These are phyloP conservation scores for Achroia grisella DNA, from an alignment of 1,140 invertebrate species.

Conservation along the genomic window DNA sequence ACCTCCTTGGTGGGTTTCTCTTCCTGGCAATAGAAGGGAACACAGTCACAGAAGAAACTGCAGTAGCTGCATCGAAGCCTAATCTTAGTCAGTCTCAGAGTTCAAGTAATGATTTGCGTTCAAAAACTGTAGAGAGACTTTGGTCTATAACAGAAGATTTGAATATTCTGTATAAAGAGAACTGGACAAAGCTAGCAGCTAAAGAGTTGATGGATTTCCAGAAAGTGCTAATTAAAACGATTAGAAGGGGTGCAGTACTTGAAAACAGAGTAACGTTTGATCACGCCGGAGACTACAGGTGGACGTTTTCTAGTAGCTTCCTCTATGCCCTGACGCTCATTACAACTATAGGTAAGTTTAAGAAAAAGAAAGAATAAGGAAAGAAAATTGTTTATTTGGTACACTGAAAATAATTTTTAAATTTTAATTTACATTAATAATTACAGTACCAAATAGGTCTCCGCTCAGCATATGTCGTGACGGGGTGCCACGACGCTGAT, in stretches of 20 bases:
- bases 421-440: too few species aligned
- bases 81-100: constrained; percentile 70
- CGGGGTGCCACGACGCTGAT: too few species aligned
- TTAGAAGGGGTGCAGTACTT: constrained; percentile 28
- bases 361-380: too few species aligned
- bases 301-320: constrained; percentile 93
- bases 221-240: constrained; percentile 67
- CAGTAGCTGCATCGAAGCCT: constrained; percentile 76
- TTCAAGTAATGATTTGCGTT: constrained; percentile 65
- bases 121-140: constrained; percentile 83
- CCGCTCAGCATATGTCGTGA: too few species aligned
- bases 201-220: constrained; percentile 92
- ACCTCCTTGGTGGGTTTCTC: constrained; percentile 91
- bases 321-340: constrained; percentile 96
- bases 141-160: constrained; percentile 96
- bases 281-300: constrained; percentile 79
- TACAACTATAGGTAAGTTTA: constrained; percentile 93
- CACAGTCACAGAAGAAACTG: constrained; percentile 67
- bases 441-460: too few species aligned
- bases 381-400: too few species aligned
- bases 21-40: constrained; percentile 91
- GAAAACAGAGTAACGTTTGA: constrained; percentile 24
- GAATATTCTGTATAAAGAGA: constrained; percentile 95
- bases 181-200: constrained; percentile 91
- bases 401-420: too few species aligned